Evolutionary conservation across 2,113 vertebrate species (phyloP), one percentile per base, ranked within the genome.

Genomic region (Trinectes maculatus): DNA sequence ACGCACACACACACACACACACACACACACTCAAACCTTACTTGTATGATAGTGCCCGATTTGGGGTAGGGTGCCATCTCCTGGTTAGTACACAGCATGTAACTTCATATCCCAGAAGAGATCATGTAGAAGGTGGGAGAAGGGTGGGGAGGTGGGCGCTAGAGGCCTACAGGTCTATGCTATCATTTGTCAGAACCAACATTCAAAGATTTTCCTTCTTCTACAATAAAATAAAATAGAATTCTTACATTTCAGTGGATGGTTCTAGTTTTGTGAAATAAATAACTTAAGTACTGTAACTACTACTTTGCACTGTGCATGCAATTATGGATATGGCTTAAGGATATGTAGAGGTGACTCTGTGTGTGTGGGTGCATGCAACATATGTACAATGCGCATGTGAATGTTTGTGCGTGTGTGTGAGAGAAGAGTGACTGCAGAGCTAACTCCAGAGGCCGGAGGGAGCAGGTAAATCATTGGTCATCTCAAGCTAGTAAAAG

Each of bases 401-500:
- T 54, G 21, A 8, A 15, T 37, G 51, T 28, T 18, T 10, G 16
- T 37, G 60, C 24, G 26, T 47, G 22, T 34, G 48, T 42, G 44
- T 28, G 19, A 39, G 51, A 48, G n/a, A 46, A 52, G 62, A 67
- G 47, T 22, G 39, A 76, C 77, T 77, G 60, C 46, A 66, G 49
- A 57, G 63, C 52, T 31, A 8, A 71, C 5, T 56, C 57, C 55
- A 74, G 12, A 68, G 67, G 60, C n/a, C 71, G 86, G 77, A 94
- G 93, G 93, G 92, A 94, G 92, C 93, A 92, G 95, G 95, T 96
- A 96, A 96, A 96, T 97, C 94, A 96, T 95, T 96, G 95, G 94
- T 94, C 95, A 95, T 96, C 94, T 95, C 90, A 91, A 89, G 93
- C 93, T 93, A 93, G 93, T 96, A 96, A 96, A 98, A 95, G 92